Evolutionary conservation across 2,888 invertebrate genomes (phyloP).

Genomic region (Mesopsocus fuscifrons): DNA sequence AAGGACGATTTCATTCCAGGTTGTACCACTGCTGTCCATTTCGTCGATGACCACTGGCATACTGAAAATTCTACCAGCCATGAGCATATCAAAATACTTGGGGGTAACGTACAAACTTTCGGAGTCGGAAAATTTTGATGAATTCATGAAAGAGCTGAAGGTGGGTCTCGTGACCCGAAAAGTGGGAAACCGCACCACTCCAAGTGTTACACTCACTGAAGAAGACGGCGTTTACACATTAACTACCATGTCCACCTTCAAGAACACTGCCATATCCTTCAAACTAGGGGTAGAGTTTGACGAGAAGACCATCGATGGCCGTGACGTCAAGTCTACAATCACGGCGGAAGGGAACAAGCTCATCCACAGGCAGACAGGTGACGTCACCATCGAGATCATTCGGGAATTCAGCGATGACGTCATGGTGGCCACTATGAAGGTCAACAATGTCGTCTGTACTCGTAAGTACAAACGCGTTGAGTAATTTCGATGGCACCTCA

Average conservation of each 20-base stretch:
- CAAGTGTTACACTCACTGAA: constrained; percentile 56
- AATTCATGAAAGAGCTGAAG: constrained; percentile 71
- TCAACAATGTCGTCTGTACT: constrained; percentile 52
- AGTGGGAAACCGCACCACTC: constrained; percentile 67
- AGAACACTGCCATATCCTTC: constrained; percentile 66
- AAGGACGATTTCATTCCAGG: too few species aligned
- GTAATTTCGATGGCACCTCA: too few species aligned
- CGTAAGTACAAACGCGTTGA: constrained; percentile 39
- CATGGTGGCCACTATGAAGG: constrained; percentile 56
- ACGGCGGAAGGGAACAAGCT: constrained; percentile 64
- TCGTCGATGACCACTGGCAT: too few species aligned
- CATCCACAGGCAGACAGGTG: constrained; percentile 63
- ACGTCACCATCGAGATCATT: constrained; percentile 42
- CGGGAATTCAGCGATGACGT: constrained; percentile 58
- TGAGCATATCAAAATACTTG: constrained; percentile 21
- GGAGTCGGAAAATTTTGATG: constrained; percentile 68
- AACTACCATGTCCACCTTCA: constrained; percentile 75
- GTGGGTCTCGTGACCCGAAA: constrained; percentile 76
- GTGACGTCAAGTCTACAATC: constrained; percentile 54
- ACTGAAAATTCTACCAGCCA: too few species aligned
- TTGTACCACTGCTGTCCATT: too few species aligned
- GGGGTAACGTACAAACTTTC: constrained; percentile 69
- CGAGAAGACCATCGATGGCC: constrained; percentile 77
- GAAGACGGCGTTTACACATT: constrained; percentile 55
- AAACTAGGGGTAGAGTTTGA: constrained; percentile 62